Conservation (phyloP, 1,140 invertebrate genomes). For the Phthorimaea operculella region DNA sequence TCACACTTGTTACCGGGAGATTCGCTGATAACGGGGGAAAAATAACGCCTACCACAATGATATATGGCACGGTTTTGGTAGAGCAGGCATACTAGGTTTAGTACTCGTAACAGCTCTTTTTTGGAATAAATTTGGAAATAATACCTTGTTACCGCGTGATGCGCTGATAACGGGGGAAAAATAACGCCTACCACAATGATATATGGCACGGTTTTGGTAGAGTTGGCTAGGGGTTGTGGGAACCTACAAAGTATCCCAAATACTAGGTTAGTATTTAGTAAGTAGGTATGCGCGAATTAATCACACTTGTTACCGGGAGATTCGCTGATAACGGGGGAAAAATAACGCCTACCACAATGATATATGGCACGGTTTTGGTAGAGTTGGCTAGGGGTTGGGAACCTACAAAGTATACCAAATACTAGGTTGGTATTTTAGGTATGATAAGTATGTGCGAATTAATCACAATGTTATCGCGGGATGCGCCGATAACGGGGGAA, state of each 20-base stretch:
- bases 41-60: constrained; percentile 29
- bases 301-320: constrained; percentile 43
- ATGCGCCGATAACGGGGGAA: constrained; percentile 40
- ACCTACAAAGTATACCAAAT: no score
- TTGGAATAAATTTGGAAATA: no score
- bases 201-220: background rate
- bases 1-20: constrained; percentile 47
- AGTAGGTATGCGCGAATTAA: no score
- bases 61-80: background rate
- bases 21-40: constrained; percentile 39
- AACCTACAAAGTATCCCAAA: background rate
- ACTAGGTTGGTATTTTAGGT: no score
- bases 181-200: constrained; percentile 27
- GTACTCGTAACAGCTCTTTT: no score
- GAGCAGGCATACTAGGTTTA: background rate
- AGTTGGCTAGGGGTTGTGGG: background rate
- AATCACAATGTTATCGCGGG: constrained; percentile 35
- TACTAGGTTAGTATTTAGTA: no score
- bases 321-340: constrained; percentile 39
- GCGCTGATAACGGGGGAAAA: constrained; percentile 39
- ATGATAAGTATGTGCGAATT: no score
- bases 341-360: constrained; percentile 29
- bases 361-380: background rate
- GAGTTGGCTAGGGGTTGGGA: no score
- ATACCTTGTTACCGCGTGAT: constrained; percentile 46